These are phyloP conservation scores for Synanceia verrucosa DNA, from an alignment of 2,797 vertebrate genomes.

Conservation along the genomic window DNA sequence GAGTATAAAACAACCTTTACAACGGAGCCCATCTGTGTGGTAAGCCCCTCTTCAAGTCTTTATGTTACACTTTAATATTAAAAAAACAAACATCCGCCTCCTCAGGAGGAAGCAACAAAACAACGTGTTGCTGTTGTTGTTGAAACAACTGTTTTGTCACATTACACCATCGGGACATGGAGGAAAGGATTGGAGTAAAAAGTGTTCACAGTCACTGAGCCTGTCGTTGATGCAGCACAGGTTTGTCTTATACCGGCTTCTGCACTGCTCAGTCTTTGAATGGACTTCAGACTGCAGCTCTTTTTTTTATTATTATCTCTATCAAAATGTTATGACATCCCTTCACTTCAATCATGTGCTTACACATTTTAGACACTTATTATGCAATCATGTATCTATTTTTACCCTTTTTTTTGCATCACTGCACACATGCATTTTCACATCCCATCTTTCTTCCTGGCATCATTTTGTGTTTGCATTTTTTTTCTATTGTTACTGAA, in stretches of 20 bases:
- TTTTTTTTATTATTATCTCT: neutral
- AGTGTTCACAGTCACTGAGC: rapidly evolving
- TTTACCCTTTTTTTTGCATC: neutral
- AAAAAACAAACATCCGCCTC: neutral
- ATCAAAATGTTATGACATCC: neutral
- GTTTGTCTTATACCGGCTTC: conserved; percentile 61
- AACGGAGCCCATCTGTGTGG: conserved; percentile 52
- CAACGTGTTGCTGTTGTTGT: conserved; percentile 20
- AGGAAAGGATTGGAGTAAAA: too few species aligned
- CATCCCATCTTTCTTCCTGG: neutral
- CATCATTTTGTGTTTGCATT: neutral
- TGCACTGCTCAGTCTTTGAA: conserved; percentile 20
- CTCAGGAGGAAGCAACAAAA: conserved; percentile 9
- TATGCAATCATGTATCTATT: too few species aligned
- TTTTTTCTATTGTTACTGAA: too few species aligned
- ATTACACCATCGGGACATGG: too few species aligned
- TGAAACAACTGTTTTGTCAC: neutral
- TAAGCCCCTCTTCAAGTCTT: conserved; percentile 56
- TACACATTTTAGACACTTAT: neutral
- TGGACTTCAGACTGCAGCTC: neutral
- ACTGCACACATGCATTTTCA: neutral
- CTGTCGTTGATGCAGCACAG: conserved; percentile 15
- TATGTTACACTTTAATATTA: too few species aligned
- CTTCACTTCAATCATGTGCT: neutral
- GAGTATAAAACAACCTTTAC: conserved; percentile 4